A percentile compares a stretch with the other conserved stretches of the same genome.
phyloP scores from a whole-genome alignment of 1,140 invertebrate species.

The Psilanteris sp. region DNA sequence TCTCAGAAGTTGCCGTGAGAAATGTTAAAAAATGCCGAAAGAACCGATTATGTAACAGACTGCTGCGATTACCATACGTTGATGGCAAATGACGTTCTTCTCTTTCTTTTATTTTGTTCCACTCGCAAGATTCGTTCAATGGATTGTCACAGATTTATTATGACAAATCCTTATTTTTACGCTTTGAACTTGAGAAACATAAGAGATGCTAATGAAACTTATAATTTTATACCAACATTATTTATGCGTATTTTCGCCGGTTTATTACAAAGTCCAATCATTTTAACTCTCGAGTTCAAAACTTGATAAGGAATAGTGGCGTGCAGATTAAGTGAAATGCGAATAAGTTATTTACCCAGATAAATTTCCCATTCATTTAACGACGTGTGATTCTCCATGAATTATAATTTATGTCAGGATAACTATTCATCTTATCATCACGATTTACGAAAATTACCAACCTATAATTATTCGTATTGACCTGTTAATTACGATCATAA shows the following conservation, averaged over 20 bases:
- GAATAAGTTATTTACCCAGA: no score
- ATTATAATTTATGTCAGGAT: no score
- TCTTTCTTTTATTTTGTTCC: conserved; percentile 1
- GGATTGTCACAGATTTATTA: conserved; percentile 41
- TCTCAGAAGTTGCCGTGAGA: conserved; percentile 17
- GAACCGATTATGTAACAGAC: conserved; percentile 33
- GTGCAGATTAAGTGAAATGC: no score
- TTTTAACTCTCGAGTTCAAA: background rate
- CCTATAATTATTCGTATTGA: no score
- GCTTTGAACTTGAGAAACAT: conserved; percentile 1
- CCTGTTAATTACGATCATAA: no score
- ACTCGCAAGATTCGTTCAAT: conserved; percentile 20
- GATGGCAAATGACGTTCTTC: conserved; percentile 16
- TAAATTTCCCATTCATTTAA: no score
- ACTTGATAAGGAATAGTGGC: background rate
- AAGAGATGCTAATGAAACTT: conserved; percentile 35
- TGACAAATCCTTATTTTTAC: conserved; percentile 44
- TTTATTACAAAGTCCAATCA: background rate
- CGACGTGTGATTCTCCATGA: no score
- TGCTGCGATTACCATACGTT: conserved; percentile 30
- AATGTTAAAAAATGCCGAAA: conserved; percentile 13
- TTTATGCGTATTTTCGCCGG: conserved; percentile 2
- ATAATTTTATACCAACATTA: conserved; percentile 37
- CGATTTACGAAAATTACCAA: no score
- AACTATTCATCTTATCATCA: no score